A percentile compares a stretch with the other conserved stretches of the same genome.
These are phyloP conservation scores for Lasioglossum albipes DNA, from an alignment of 1,140 invertebrate genomes.

Conservation along the genomic window DNA sequence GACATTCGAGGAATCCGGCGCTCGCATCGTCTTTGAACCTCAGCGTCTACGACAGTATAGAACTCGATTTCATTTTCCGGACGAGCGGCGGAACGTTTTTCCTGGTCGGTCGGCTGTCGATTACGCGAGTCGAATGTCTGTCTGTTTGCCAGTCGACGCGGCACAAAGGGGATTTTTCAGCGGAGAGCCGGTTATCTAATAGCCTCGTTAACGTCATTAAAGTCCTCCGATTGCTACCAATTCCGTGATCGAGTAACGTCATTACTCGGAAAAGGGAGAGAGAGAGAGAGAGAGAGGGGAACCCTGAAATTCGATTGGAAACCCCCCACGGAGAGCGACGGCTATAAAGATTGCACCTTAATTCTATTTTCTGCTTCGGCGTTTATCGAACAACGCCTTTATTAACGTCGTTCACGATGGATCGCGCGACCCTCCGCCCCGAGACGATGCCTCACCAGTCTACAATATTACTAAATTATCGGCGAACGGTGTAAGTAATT, in stretches of 20 bases:
- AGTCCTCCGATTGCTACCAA: slow-evolving; percentile 40
- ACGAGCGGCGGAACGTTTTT: too few relatives aligned
- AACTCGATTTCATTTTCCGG: background rate
- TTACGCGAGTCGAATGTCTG: slow-evolving; percentile 6
- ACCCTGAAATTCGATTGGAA: slow-evolving; percentile 38
- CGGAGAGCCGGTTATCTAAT: slow-evolving; percentile 21
- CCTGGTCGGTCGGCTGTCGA: background rate
- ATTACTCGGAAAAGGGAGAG: background rate
- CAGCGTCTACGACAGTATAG: background rate
- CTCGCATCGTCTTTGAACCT: background rate
- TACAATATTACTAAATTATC: background rate
- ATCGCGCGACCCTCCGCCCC: background rate
- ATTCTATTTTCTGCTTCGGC: slow-evolving; percentile 32
- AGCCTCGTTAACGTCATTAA: slow-evolving; percentile 48
- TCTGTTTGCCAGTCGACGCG: slow-evolving; percentile 7
- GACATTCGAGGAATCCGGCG: background rate
- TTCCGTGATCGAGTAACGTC: slow-evolving; percentile 37
- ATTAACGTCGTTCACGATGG: background rate
- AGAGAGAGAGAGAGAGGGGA: background rate
- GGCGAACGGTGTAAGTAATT: slow-evolving; percentile 6
- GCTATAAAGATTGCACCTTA: slow-evolving; percentile 40
- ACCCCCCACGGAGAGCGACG: background rate
- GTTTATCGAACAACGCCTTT: slow-evolving; percentile 40
- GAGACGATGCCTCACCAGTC: background rate
- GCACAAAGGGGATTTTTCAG: slow-evolving; percentile 28